These are phyloP conservation scores for Lophotriccus pileatus DNA, from an alignment of 2,797 vertebrate genomes.

Conservation along the genomic window DNA sequence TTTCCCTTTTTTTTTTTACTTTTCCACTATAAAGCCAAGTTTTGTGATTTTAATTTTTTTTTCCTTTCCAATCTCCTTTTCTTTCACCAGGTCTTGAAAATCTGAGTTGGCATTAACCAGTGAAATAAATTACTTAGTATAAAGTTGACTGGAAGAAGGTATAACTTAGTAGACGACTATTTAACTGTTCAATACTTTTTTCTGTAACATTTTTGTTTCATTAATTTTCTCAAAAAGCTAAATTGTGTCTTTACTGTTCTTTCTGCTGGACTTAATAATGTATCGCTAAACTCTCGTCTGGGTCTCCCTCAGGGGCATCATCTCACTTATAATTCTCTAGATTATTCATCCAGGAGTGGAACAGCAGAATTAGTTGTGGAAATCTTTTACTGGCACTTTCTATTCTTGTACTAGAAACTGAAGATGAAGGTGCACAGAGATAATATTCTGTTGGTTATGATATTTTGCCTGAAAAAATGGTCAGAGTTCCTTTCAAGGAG, in stretches of 20 bases:
- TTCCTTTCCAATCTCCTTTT: not conserved
- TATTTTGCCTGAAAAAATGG: not conserved
- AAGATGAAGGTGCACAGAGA: not conserved
- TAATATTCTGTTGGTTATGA: not conserved
- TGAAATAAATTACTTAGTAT: not conserved
- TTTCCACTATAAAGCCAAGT: not conserved
- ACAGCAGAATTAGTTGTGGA: not conserved
- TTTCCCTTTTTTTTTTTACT: not conserved
- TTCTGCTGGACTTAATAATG: not conserved
- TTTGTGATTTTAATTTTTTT: not conserved
- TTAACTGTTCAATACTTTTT: not conserved
- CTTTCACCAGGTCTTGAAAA: not conserved
- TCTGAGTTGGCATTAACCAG: not conserved
- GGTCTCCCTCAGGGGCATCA: not conserved
- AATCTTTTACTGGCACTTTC: not conserved
- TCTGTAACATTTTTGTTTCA: not conserved
- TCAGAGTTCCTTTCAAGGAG: not conserved
- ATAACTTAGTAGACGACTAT: not conserved
- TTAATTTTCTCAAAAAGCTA: not conserved
- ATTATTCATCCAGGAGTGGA: not conserved
- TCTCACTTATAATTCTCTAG: not conserved
- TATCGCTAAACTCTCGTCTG: not conserved
- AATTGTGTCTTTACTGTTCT: not conserved
- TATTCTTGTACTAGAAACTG: not conserved
- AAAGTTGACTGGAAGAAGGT: not conserved